Evolutionary conservation across 2,888 invertebrate genomes (phyloP), one percentile per base, ranked within the genome.

Genomic region (Teinopalpus imperialis): DNA sequence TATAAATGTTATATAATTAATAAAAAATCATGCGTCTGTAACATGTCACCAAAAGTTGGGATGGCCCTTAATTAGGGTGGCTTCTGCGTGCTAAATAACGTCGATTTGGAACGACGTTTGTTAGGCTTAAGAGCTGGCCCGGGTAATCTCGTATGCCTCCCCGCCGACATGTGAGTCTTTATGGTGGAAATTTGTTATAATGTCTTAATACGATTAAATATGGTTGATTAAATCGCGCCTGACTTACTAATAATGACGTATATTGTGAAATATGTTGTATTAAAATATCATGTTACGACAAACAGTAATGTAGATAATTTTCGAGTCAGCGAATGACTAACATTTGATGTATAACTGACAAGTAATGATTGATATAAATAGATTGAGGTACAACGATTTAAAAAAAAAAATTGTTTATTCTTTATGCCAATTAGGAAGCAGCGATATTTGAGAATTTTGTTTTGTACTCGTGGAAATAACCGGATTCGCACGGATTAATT

Each of bases 1-100:
- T n/a, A 21, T 34, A 8, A 35, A 21, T 35, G 13, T 13, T 35
- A 16, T 20, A 34, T 23, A 12, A 37, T 43, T 44, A 41, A 46
- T 42, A 54, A 45, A 45, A 44, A n/a, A 23, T 44, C 23, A 23
- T 3, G 26, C 7, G 27, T 26, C 9, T 13, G 27, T 26, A 14
- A 14, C 27, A 52, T 64, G 81, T 76, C 79, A 78, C 69, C 79
- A 75, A 78, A 81, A 81, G 77, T 80, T 78, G 76, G 74, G 72
- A 71, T 61, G 63, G 56, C 65, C 70, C 73, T 79, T 81, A 80
- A 80, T 81, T 81, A 77, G 73, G 69, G 66, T 57, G 64, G 68
- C 63, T 66, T 54, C 63, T 62, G 63, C 48, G 59, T 66, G 70
- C 72, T 81, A 78, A 82, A 80, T 81, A 78, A 74, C 73, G 63